Conservation (phyloP, 2,797 vertebrate species). For the Parauchenoglanis ngamensis region DNA sequence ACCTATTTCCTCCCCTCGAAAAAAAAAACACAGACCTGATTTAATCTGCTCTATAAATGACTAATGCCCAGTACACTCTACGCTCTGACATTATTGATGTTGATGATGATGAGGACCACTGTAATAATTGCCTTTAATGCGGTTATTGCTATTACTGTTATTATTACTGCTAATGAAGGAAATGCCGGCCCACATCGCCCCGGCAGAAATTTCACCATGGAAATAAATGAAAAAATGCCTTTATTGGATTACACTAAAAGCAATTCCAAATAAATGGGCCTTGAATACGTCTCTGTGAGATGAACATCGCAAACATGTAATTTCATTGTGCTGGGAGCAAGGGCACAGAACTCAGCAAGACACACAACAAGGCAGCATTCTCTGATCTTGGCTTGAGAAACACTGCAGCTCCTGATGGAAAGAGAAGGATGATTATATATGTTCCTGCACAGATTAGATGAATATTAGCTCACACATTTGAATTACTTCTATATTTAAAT, state of each 20-base stretch:
- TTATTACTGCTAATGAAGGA: conserved; percentile 84
- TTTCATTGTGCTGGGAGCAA: conserved; percentile 74
- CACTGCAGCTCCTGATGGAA: conserved; percentile 6
- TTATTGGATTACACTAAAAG: conserved; percentile 86
- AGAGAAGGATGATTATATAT: not conserved
- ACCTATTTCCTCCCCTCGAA: conserved; percentile 42
- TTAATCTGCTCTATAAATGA: conserved; percentile 63
- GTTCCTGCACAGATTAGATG: not conserved
- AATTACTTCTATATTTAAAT: not conserved
- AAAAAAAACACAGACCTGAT: conserved; percentile 38
- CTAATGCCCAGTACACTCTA: conserved; percentile 71
- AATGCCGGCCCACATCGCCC: conserved; percentile 78
- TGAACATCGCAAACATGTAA: conserved; percentile 72
- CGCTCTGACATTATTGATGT: conserved; percentile 67
- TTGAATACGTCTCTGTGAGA: conserved; percentile 79
- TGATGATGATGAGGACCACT: conserved; percentile 71
- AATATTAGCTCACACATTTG: not conserved
- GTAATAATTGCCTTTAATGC: conserved; percentile 80
- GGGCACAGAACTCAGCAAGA: conserved; percentile 55
- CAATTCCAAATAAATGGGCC: conserved; percentile 85
- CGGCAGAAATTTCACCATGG: conserved; percentile 82
- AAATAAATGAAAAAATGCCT: conserved; percentile 83
- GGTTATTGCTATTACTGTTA: conserved; percentile 82
- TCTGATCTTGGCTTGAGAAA: conserved; percentile 24
- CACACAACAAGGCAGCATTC: conserved; percentile 34